Evolutionary conservation across 2,888 invertebrate genomes (phyloP).

Genomic region (Eupeodes latifasciatus): DNA sequence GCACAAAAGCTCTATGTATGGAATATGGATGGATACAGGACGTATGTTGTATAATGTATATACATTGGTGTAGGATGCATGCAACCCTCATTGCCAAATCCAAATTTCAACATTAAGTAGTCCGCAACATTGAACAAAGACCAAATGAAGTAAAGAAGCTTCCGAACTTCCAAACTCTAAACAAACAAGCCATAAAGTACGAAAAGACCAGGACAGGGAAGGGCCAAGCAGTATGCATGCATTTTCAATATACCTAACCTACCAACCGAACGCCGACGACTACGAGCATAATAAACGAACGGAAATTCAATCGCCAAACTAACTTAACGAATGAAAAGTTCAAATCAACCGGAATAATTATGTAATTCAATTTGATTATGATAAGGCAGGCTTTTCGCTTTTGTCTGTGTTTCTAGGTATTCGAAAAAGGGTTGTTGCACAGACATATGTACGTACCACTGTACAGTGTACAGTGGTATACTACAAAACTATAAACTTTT

Average conservation of each 20-base stretch:
- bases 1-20: constrained; percentile 23
- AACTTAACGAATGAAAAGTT: constrained; percentile 63
- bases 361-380: constrained; percentile 76
- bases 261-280: no score
- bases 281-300: constrained; percentile 16
- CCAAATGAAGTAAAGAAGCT: constrained; percentile 37
- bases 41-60: no score
- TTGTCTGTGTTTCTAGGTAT: constrained; percentile 24
- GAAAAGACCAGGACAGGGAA: not conserved
- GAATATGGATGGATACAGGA: not conserved
- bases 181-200: constrained; percentile 10
- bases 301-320: constrained; percentile 70
- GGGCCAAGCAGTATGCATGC: not conserved
- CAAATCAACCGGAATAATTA: constrained; percentile 77
- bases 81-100: constrained; percentile 2
- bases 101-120: constrained; percentile 47
- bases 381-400: constrained; percentile 56
- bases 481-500: not conserved
- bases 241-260: not conserved
- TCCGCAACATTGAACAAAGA: constrained; percentile 67
- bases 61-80: not conserved
- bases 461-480: not conserved
- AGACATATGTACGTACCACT: no score
- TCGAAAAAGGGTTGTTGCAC: constrained; percentile 9
- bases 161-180: constrained; percentile 13